Percentiles rank a stretch among this genome's conserved stretches.
These are phyloP conservation scores for Ophraella communa DNA, from an alignment of 2,888 invertebrate species.

Conservation along the genomic window DNA sequence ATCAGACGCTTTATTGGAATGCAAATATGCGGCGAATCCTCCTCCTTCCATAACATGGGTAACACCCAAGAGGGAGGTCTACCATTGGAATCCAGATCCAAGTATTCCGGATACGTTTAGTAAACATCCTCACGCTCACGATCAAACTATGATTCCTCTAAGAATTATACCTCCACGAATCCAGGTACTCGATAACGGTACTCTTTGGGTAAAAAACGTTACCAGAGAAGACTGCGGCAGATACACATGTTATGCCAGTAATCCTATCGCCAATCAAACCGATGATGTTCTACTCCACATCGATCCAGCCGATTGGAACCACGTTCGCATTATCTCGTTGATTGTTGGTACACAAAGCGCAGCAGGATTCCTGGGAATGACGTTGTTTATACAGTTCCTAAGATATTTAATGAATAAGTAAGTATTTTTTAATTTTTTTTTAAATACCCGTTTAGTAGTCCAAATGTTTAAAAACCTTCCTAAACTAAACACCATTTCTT, in stretches of 20 bases:
- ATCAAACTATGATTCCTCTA: constrained; percentile 60
- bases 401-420: constrained; percentile 75
- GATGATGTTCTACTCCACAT: constrained; percentile 79
- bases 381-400: constrained; percentile 79
- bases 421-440: constrained; percentile 51
- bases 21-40: constrained; percentile 75
- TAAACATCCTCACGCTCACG: constrained; percentile 71
- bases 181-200: constrained; percentile 66
- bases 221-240: constrained; percentile 82
- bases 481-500: too few species aligned
- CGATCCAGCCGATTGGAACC: constrained; percentile 84
- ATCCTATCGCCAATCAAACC: constrained; percentile 81
- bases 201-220: constrained; percentile 60
- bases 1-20: constrained; percentile 75
- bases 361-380: constrained; percentile 77
- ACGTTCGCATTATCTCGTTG: constrained; percentile 84
- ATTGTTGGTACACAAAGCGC: constrained; percentile 83
- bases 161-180: constrained; percentile 64
- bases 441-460: background rate
- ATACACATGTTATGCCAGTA: constrained; percentile 86
- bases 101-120: constrained; percentile 69
- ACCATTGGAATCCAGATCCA: constrained; percentile 81
- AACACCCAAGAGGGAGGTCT: constrained; percentile 74
- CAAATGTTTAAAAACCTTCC: too few species aligned
- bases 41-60: constrained; percentile 85